Base-by-base conservation (phyloP, 1,140 invertebrate genomes). In the Rhyacophila brunnea region DNA sequence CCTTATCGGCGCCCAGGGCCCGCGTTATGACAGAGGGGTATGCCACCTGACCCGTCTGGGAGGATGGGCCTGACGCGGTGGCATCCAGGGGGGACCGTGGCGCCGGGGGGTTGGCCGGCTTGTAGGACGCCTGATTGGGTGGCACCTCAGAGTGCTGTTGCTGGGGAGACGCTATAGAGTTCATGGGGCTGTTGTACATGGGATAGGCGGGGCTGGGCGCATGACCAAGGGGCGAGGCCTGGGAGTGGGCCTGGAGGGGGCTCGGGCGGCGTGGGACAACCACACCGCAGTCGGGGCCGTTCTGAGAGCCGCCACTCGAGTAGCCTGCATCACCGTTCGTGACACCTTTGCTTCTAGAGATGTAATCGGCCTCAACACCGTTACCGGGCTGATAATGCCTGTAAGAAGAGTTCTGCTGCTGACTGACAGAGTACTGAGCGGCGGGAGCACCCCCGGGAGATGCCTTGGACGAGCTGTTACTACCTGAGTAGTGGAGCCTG, bases 161-260 rank as follows among this genome's bases (percentile, higher is more conserved):
- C 65, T 87, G 86, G 9, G 87, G 87, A 11, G 86, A 88, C 42
- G 86, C 86, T 67, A 85, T 81, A 1, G 84, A 84, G 62, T 86
- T 84, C 84, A 89, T 85, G 6, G 87, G 87, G 74, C 86, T 88
- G 70, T 88, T 87, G 70, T 89, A 89, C 81, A 88, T 81, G 7
- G 87, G 87, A 77, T 89, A 89, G 14, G 85, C 87, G 15, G 87
- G 87, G 75, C 85, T 88, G 54, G 85, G 85, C 1, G 86, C 85
- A 70, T 88, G 86, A 36, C 84, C 83, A 15, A 87, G 66, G 4
- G 80, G 80, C 56, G 83, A 85, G 15, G 83, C 81, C 66, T 87
- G 85, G 1, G 85, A 85, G 62, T 85, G 82, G 1, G 81, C 78
- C 66, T 88, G 86, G 19, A 86, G 71, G 5, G 87, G 87, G 74